Percentiles rank a stretch among this genome's conserved stretches.
These are phyloP conservation scores for Engraulis encrasicolus DNA, from an alignment of 2,113 vertebrate species.

Conservation along the genomic window DNA sequence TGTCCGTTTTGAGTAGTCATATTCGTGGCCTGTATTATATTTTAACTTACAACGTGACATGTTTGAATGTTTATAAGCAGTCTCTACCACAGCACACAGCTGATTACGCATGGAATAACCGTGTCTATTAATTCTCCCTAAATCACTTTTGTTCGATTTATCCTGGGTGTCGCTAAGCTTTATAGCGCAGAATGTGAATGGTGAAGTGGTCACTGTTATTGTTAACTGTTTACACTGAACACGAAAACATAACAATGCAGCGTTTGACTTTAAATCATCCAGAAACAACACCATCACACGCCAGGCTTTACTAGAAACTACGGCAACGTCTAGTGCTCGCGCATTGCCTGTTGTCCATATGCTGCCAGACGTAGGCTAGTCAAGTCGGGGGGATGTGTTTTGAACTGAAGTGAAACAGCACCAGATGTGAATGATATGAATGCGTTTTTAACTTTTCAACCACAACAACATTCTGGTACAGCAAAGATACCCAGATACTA, in stretches of 20 bases:
- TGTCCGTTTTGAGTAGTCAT: background rate
- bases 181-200: background rate
- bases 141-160: background rate
- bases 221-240: constrained; percentile 2
- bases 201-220: background rate
- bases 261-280: constrained; percentile 18
- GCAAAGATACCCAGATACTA: background rate
- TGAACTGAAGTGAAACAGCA: background rate
- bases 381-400: background rate
- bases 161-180: background rate
- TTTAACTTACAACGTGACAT: background rate
- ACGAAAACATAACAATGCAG: background rate
- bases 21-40: background rate
- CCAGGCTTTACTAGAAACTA: constrained; percentile 13
- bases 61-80: background rate
- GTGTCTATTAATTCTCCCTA: background rate
- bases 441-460: background rate
- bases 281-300: background rate
- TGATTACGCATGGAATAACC: no score
- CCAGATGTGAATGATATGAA: background rate
- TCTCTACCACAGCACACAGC: background rate
- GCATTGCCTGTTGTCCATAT: background rate
- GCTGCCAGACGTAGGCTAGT: background rate
- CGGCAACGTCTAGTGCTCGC: background rate
- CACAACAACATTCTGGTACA: background rate